A percentile compares a stretch with the other conserved stretches of the same genome.
Conservation (phyloP, 2,888 invertebrate genomes). For the Agrochola litura region DNA sequence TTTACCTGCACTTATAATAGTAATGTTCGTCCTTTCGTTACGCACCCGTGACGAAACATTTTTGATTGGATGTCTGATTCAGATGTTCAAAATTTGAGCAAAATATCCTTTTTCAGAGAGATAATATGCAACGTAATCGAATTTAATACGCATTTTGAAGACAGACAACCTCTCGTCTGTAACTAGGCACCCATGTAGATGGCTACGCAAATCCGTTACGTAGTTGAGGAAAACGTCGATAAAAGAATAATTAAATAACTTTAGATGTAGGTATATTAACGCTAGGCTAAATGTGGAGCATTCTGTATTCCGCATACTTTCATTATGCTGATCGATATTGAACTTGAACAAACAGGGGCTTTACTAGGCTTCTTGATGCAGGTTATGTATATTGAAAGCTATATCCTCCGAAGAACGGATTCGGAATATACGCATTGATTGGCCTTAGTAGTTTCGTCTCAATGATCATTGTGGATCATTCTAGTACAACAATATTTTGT, state of each 20-base stretch:
- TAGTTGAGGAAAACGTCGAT: slow-evolving; percentile 7
- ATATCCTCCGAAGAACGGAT: slow-evolving; percentile 3
- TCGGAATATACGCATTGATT: background rate
- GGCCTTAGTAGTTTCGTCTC: background rate
- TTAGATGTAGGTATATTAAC: background rate
- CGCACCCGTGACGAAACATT: slow-evolving; percentile 20
- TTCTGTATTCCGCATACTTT: slow-evolving; percentile 20
- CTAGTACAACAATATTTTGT: background rate
- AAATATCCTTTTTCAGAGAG: background rate
- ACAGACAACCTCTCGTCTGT: background rate
- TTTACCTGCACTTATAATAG: slow-evolving; percentile 4
- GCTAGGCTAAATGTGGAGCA: slow-evolving; percentile 9
- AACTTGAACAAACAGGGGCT: background rate
- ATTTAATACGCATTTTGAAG: background rate
- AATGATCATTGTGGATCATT: background rate
- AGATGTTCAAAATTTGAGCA: slow-evolving; percentile 3
- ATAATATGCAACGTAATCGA: background rate
- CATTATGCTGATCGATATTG: slow-evolving; percentile 5
- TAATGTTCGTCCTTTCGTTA: slow-evolving; percentile 1
- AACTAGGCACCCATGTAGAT: background rate
- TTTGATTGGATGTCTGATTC: slow-evolving; percentile 15
- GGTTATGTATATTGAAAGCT: background rate
- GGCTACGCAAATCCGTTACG: background rate
- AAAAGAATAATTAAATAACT: slow-evolving; percentile 2
- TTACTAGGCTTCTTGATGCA: slow-evolving; percentile 18